These are phyloP conservation scores for Adineta ricciae DNA, from an alignment of 2,888 invertebrate genomes.

Conservation along the genomic window DNA sequence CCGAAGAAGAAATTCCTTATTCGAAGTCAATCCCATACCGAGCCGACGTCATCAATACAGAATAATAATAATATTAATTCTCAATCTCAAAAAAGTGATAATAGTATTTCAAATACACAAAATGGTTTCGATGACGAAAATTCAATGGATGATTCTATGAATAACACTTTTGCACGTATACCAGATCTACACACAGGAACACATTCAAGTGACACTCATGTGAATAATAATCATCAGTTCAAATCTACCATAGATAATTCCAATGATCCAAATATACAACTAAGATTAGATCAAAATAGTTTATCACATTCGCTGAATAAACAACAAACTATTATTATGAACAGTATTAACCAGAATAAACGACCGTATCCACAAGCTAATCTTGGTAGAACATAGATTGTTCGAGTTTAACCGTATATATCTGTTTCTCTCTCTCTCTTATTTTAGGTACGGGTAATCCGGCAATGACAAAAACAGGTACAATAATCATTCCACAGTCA, in stretches of 20 bases:
- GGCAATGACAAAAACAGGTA: not conserved
- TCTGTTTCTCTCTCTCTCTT: not conserved
- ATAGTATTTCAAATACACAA: not conserved
- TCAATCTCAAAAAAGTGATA: not conserved
- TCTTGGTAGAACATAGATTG: not conserved
- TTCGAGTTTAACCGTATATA: too few species aligned
- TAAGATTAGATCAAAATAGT: not conserved
- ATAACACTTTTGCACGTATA: not conserved
- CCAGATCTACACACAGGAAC: not conserved
- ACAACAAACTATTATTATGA: not conserved
- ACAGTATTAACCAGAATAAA: not conserved
- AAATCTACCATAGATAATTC: not conserved
- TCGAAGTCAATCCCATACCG: conserved; percentile 11
- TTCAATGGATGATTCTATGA: not conserved
- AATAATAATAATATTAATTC: not conserved
- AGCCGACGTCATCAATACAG: not conserved
- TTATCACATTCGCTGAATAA: not conserved
- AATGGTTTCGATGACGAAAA: not conserved
- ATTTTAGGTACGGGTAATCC: not conserved
- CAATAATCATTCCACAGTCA: not conserved
- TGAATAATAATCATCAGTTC: not conserved
- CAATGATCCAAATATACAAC: not conserved
- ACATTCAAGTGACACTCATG: not conserved
- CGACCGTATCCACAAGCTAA: not conserved
- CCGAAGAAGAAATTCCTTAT: conserved; percentile 8